Evolutionary conservation across 2,113 vertebrate species (phyloP).

Genomic region (Brachypteracias leptosomus): DNA sequence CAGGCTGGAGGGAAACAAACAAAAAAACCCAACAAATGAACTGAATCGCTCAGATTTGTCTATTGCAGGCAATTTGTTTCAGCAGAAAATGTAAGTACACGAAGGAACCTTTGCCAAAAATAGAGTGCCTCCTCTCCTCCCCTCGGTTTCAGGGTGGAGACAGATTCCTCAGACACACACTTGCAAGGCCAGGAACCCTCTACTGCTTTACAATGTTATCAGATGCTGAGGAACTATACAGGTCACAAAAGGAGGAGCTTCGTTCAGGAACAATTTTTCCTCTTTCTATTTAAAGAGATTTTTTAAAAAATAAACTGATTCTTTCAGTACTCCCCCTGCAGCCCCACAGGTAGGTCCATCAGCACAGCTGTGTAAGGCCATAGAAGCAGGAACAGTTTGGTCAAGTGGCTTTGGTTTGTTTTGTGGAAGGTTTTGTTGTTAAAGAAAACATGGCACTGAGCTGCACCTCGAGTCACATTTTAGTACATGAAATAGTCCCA

Average conservation of each 20-base stretch:
- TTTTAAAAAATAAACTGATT: neutral
- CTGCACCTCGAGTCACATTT: neutral
- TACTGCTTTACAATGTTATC: neutral
- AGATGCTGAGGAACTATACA: neutral
- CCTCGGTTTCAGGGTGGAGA: constrained; percentile 7
- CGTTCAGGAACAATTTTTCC: neutral
- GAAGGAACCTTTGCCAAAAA: neutral
- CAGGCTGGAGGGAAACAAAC: neutral
- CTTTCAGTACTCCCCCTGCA: neutral
- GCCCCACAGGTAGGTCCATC: neutral
- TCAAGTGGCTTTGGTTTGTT: neutral
- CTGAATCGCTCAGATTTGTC: neutral
- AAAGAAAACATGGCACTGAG: neutral
- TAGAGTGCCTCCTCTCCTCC: neutral
- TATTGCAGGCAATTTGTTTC: neutral
- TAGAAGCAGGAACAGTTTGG: neutral
- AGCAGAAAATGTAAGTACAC: neutral
- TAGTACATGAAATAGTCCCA: neutral
- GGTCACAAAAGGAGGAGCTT: neutral
- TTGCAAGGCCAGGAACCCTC: neutral
- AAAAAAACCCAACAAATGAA: neutral
- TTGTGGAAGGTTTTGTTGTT: neutral
- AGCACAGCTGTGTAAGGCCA: accelerated
- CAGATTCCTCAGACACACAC: neutral
- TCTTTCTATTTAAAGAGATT: neutral